These are phyloP conservation scores for Dasypus novemcinctus DNA, from an alignment of 2,113 vertebrate genomes.

Conservation along the genomic window DNA sequence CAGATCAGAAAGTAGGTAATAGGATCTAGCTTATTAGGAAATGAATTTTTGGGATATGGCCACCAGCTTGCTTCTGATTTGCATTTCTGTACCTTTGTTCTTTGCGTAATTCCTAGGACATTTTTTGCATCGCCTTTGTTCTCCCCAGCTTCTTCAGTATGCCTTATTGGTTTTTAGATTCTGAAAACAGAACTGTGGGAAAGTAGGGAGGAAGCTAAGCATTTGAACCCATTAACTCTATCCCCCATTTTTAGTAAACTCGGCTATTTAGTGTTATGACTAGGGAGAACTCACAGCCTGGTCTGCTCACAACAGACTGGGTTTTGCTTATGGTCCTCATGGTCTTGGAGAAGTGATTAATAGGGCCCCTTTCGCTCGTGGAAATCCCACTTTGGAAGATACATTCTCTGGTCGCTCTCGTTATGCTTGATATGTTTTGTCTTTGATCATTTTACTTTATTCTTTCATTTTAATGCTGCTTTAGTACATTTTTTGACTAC, in stretches of 20 bases:
- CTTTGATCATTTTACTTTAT: slow-evolving; percentile 12
- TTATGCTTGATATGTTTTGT: neutral
- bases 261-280: neutral
- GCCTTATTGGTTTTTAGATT: neutral
- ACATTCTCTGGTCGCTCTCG: neutral
- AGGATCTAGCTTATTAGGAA: neutral
- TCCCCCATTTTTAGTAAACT: neutral
- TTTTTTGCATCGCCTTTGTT: neutral
- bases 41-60: neutral
- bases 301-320: neutral
- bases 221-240: neutral
- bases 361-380: neutral
- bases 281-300: neutral
- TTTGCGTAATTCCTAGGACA: neutral
- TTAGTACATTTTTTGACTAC: neutral
- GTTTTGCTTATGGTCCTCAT: neutral
- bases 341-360: neutral
- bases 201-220: neutral
- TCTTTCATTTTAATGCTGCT: neutral
- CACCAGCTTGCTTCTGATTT: neutral
- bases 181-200: neutral
- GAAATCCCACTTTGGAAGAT: neutral
- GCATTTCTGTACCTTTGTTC: neutral
- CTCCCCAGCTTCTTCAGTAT: neutral
- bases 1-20: neutral